These are phyloP conservation scores for Bimastos eiseni DNA, from an alignment of 2,888 invertebrate species.

Conservation along the genomic window DNA sequence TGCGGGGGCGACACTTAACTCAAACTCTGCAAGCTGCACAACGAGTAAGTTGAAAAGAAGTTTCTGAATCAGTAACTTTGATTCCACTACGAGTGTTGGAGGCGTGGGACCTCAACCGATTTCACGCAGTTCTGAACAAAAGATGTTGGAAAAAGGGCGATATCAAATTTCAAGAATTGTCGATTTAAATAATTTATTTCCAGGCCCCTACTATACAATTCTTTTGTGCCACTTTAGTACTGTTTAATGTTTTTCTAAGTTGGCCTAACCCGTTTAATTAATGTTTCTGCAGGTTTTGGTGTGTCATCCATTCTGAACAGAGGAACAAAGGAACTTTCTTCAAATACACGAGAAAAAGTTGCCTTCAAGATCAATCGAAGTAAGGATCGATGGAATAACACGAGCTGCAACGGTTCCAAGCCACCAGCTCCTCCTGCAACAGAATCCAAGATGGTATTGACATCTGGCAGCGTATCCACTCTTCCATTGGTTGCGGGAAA, in stretches of 20 bases:
- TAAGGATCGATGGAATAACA: background rate
- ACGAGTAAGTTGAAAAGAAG: background rate
- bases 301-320: background rate
- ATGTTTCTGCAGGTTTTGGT: background rate
- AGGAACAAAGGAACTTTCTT: background rate
- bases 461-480: background rate
- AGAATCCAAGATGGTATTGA: background rate
- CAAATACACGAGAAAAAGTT: background rate
- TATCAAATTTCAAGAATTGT: background rate
- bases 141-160: no score
- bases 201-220: no score
- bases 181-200: no score
- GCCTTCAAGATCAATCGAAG: background rate
- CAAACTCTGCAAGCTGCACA: background rate
- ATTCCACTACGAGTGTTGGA: no score
- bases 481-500: background rate
- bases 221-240: background rate
- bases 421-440: background rate
- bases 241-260: background rate
- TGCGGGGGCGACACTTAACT: background rate
- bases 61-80: background rate
- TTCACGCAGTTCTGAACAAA: no score
- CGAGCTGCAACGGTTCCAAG: background rate
- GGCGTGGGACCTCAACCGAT: no score
- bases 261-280: background rate